A percentile compares a stretch with the other conserved stretches of the same genome.
Conservation (phyloP, 2,888 invertebrate genomes). For the Pharmacophagus antenor region DNA sequence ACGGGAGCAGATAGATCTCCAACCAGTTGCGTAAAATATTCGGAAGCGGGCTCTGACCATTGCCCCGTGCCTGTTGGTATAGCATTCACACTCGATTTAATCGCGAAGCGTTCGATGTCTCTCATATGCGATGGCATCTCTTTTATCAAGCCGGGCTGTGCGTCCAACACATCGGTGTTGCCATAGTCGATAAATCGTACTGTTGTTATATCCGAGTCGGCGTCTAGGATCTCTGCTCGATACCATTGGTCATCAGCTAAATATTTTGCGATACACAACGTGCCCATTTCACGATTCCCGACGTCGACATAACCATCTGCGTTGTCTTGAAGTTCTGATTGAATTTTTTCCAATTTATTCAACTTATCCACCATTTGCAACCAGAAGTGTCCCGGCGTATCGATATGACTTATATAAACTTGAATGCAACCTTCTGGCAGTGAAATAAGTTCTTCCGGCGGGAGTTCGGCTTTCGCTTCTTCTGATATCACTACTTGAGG, state of each 20-base stretch:
- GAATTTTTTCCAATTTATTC: constrained; percentile 80
- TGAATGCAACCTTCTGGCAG: constrained; percentile 63
- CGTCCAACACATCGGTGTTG: constrained; percentile 87
- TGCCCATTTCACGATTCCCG: constrained; percentile 81
- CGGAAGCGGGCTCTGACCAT: constrained; percentile 84
- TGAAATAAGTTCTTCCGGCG: constrained; percentile 52
- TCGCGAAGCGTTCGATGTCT: constrained; percentile 77
- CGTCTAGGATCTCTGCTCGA: constrained; percentile 92
- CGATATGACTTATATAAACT: constrained; percentile 85
- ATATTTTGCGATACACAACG: constrained; percentile 89
- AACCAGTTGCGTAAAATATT: constrained; percentile 74
- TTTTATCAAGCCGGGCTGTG: constrained; percentile 81
- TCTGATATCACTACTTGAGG: constrained; percentile 48
- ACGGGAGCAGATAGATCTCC: constrained; percentile 75
- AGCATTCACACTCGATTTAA: constrained; percentile 85
- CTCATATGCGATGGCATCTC: constrained; percentile 82
- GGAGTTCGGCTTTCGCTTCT: constrained; percentile 46
- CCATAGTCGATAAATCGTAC: constrained; percentile 90
- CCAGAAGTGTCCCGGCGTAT: constrained; percentile 89
- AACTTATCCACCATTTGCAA: constrained; percentile 83
- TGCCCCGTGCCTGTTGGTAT: constrained; percentile 82
- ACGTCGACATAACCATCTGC: constrained; percentile 76
- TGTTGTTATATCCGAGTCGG: constrained; percentile 87
- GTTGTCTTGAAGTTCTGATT: constrained; percentile 83
- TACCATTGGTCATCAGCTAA: constrained; percentile 94